Base-by-base conservation (phyloP, 37 sponge, comb jelly and placozoan genomes). In the Cliona cf. orientalis region DNA sequence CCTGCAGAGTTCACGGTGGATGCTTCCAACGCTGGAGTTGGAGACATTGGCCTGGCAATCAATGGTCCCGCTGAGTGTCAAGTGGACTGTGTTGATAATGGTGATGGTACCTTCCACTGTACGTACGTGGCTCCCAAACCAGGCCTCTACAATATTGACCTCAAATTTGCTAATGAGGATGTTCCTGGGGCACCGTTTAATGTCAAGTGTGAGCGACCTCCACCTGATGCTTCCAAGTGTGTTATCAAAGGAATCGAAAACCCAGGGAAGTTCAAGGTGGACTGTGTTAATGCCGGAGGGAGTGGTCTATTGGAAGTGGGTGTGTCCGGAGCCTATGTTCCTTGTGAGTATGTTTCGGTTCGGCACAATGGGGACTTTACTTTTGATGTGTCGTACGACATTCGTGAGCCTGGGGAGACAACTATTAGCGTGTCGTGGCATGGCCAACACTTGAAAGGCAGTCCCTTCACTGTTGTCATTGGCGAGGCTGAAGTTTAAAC, bases 371-470 rank as follows among this genome's bases (percentile, higher is more conserved):
- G 96, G 22, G 90, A 95, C 39, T 92, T 64, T 66, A 92, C 85
- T 0, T 95, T 90, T 69, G 79, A 74, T 53, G 80, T 95, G 7
- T 75, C 80, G 0, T 95, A 95, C 44, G 85, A 83, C 12, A 62
- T 93, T 2, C 56, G 79, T 1, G 88, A 93, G 74, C 78, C 84
- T 34, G 93, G 86, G 3, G 86, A 85, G 69, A 78, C 89, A 3
- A 82, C 70, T 12, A 93, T 95, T 46, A 81, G 58, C 42, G 93
- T 95, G 39, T 86, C 89, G 55, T 95, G 96, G 96, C 93, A 93
- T 72, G 93, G 88, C 1, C 75, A 93, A 42, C 96, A 95, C 64
- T 60, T 95, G 3, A 78, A 82, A 33, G 96, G 96, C 22, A 91
- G 93, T 65, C 96, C 96, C 4, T 95, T 93, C 70, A 85, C 81